phyloP scores from a whole-genome alignment of 2,113 vertebrate species.

The Ammodramus savannarum region DNA sequence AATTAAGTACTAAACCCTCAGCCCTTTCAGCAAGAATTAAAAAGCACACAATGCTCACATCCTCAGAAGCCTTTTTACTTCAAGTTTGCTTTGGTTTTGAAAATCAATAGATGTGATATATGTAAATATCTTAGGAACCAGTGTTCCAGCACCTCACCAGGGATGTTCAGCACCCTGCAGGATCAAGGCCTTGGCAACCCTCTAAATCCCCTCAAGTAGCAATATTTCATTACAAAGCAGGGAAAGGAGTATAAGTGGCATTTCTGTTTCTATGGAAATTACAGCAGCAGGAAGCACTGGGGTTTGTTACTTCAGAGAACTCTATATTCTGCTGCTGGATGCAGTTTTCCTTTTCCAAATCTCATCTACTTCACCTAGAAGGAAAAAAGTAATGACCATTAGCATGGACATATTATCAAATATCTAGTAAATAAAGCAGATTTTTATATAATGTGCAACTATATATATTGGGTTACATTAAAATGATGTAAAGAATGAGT shows the following conservation, averaged over 20 bases:
- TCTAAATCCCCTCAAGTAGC: not conserved
- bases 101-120: not conserved
- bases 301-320: not conserved
- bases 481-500: not conserved
- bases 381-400: not conserved
- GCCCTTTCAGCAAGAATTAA: not conserved
- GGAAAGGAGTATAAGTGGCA: not conserved
- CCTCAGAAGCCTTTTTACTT: not conserved
- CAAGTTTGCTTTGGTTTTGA: not conserved
- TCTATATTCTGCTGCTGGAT: not conserved
- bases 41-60: not conserved
- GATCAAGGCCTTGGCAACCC: not conserved
- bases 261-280: conserved; percentile 12
- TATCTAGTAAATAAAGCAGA: not conserved
- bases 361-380: not conserved
- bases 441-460: not conserved
- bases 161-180: not conserved
- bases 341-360: not conserved
- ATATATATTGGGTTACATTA: not conserved
- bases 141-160: not conserved
- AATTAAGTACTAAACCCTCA: not conserved
- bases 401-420: not conserved
- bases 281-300: not conserved
- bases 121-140: not conserved
- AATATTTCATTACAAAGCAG: not conserved